Evolutionary conservation across 2,797 vertebrate genomes (phyloP).

Genomic region (Peromyscus attwateri): DNA sequence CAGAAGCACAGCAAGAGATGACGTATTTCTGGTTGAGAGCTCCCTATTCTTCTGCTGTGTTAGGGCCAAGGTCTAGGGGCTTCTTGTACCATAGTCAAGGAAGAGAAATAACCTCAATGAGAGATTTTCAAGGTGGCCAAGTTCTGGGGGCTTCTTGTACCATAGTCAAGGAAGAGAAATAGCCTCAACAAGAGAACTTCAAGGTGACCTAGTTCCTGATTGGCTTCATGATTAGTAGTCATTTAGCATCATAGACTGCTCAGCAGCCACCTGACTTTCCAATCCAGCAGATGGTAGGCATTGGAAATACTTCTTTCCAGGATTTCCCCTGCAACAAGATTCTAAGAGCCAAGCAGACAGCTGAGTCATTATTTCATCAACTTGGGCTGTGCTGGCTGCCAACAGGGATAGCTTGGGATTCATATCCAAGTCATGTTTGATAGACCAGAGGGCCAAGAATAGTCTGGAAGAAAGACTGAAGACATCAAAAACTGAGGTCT

Average conservation of each 20-base stretch:
- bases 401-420: background rate
- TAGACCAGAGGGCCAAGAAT: background rate
- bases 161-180: background rate
- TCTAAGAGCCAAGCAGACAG: slow-evolving; percentile 64
- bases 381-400: slow-evolving; percentile 20
- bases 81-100: background rate
- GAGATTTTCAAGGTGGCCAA: background rate
- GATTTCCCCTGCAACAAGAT: slow-evolving; percentile 46
- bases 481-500: background rate
- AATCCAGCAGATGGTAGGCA: slow-evolving; percentile 62
- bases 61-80: background rate
- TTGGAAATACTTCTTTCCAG: slow-evolving; percentile 69
- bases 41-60: background rate
- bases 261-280: slow-evolving; percentile 43
- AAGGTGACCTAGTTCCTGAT: background rate
- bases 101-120: background rate
- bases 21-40: slow-evolving; percentile 69
- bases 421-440: slow-evolving; percentile 14
- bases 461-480: background rate
- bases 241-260: slow-evolving; percentile 29
- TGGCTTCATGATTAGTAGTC: background rate
- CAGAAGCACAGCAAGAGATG: slow-evolving; percentile 58
- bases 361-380: slow-evolving; percentile 68
- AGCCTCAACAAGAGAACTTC: background rate
- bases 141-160: background rate